Percentiles rank a stretch among this genome's conserved stretches.
Evolutionary conservation across 2,888 invertebrate species (phyloP).

Genomic region (Tiliacea citrago): DNA sequence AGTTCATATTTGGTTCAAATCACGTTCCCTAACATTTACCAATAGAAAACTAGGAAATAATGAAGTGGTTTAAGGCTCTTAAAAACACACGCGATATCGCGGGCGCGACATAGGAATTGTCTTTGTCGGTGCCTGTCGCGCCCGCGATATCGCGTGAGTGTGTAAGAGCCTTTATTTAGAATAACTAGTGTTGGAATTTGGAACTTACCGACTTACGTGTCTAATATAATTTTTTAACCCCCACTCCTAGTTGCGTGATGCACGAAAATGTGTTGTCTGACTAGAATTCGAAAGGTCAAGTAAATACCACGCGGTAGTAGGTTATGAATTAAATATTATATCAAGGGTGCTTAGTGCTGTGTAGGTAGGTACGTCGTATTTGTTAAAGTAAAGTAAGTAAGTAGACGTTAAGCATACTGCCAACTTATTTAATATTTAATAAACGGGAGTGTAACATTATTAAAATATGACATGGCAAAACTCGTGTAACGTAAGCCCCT

Average conservation of each 20-base stretch:
- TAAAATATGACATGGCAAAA: background rate
- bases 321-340: slow-evolving; percentile 23
- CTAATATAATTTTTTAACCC: background rate
- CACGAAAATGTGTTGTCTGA: slow-evolving; percentile 6
- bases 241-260: slow-evolving; percentile 19
- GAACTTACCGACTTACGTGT: background rate
- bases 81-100: no score
- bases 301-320: slow-evolving; percentile 26
- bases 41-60: background rate
- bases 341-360: background rate
- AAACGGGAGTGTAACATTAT: background rate
- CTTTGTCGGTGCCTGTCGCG: no score
- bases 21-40: background rate
- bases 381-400: no score
- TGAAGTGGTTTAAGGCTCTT: no score
- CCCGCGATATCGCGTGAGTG: no score
- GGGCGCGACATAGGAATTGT: no score
- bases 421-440: slow-evolving; percentile 8
- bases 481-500: background rate
- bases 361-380: background rate
- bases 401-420: background rate
- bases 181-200: background rate
- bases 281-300: slow-evolving; percentile 30
- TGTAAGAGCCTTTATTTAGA: no score
- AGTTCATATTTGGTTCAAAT: background rate